Percentiles rank a stretch among this genome's conserved stretches.
Conservation (phyloP, 1,140 invertebrate genomes). For the Bombus turneri region DNA sequence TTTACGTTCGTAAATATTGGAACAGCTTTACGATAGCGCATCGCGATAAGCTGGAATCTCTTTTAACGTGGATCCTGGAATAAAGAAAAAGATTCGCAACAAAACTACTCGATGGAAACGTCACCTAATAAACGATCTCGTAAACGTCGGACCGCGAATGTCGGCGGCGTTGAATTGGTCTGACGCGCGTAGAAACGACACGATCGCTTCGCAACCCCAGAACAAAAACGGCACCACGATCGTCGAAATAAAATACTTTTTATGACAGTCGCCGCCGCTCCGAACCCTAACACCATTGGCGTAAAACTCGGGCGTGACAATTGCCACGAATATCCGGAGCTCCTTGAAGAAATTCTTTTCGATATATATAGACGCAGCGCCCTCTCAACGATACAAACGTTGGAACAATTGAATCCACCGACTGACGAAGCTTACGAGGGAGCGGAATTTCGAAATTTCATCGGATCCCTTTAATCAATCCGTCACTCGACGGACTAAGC, state of each 20-base stretch:
- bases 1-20: neutral
- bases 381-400: neutral
- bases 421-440: accelerated
- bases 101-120: constrained; percentile 58
- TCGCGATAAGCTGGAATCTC: constrained; percentile 8
- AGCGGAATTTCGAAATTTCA: neutral
- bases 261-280: constrained; percentile 36
- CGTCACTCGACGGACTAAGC: neutral
- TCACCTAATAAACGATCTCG: constrained; percentile 71
- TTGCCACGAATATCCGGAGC: constrained; percentile 12
- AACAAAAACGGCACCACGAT: constrained; percentile 57
- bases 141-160: constrained; percentile 72
- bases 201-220: constrained; percentile 54
- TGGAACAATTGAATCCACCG: neutral
- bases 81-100: constrained; percentile 31
- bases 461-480: neutral
- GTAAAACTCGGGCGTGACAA: constrained; percentile 45
- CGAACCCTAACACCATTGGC: constrained; percentile 36
- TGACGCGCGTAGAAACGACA: constrained; percentile 60
- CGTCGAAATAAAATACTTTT: constrained; percentile 58
- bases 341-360: neutral
- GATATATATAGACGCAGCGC: neutral
- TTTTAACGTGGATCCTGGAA: neutral
- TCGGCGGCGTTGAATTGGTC: constrained; percentile 69
- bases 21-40: neutral